A percentile compares a stretch with the other conserved stretches of the same genome.
phyloP scores from a whole-genome alignment of 2,797 vertebrate genomes.

The Ataeniobius toweri region DNA sequence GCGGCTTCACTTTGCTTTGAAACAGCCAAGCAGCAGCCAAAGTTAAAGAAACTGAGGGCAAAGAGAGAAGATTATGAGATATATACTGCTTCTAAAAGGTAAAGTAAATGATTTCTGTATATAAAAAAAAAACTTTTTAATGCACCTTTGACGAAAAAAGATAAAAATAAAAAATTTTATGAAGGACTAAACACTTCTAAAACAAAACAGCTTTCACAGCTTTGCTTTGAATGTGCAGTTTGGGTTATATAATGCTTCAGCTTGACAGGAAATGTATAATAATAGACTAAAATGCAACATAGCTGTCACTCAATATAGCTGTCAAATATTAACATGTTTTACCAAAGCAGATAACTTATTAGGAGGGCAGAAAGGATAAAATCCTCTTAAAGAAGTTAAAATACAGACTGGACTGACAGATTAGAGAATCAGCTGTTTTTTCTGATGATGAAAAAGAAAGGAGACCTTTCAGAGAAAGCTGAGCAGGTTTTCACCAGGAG shows the following conservation, averaged over 20 bases:
- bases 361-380: conserved; percentile 4
- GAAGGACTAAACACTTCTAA: not conserved
- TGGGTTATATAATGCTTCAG: conserved; percentile 1
- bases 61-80: conserved; percentile 18
- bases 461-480: not conserved
- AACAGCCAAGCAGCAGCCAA: conserved; percentile 18
- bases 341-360: conserved; percentile 4
- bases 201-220: not conserved
- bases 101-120: not conserved
- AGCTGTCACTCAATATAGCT: not conserved
- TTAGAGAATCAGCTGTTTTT: not conserved
- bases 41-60: conserved; percentile 25
- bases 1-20: conserved; percentile 39
- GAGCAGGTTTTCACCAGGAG: not conserved
- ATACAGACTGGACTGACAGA: not conserved
- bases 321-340: not conserved
- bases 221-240: conserved; percentile 2
- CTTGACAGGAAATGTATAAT: not conserved
- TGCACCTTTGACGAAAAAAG: not conserved
- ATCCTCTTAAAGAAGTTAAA: not conserved
- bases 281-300: not conserved
- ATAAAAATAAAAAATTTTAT: not conserved
- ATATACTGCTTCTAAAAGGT: not conserved
- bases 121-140: not conserved
- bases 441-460: not conserved